Evolutionary conservation across 2,888 invertebrate species (phyloP), one percentile per base, ranked within the genome.

Genomic region (Dermolepida albohirtum): DNA sequence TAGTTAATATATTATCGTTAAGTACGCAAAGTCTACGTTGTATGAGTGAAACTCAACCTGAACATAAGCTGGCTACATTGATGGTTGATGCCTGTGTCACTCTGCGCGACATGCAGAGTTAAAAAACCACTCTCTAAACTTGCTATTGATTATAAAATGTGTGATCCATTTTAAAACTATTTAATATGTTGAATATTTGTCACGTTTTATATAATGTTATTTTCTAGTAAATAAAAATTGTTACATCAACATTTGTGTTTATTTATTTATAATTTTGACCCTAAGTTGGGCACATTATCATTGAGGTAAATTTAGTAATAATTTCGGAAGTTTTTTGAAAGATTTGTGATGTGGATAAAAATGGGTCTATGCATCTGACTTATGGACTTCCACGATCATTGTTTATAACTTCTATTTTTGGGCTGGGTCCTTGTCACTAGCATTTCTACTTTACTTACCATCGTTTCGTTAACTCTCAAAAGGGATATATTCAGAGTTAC

Each of bases 61-160:
- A 84, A 59, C 75, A 84, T 64, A 83, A 83, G 73, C 79, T 86
- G 66, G 85, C 84, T 7, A 82, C 80, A 63, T 82, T 85, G 77
- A 81, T 87, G 79, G 81, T 84, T 72, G 86, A 87, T 71, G 86
- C 86, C 5, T 85, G 85, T 73, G 73, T 74, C 17, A 79, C 78
- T 11, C 75, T 84, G 63, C 77, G 79, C 72, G 77, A 76, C 55
- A 72, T 77, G 68, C 68, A 71, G 47, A 75, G 72, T 70, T 73
- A 74, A 12, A 10, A 2, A 34, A 49, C 2, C 16, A 10, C 16
- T 17, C 7, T 49, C 22, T 22, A 49, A 49, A 34, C 6, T 34
- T 34, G 17, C 22, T 34, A 16, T 47, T 47, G 8, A 11, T 6
- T 27, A 27, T 43, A 17, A n/a, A 22, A 27, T 59, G 27, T 59